Evolutionary conservation across 2,797 vertebrate species (phyloP).

Genomic region (Gymnothorax javanicus): DNA sequence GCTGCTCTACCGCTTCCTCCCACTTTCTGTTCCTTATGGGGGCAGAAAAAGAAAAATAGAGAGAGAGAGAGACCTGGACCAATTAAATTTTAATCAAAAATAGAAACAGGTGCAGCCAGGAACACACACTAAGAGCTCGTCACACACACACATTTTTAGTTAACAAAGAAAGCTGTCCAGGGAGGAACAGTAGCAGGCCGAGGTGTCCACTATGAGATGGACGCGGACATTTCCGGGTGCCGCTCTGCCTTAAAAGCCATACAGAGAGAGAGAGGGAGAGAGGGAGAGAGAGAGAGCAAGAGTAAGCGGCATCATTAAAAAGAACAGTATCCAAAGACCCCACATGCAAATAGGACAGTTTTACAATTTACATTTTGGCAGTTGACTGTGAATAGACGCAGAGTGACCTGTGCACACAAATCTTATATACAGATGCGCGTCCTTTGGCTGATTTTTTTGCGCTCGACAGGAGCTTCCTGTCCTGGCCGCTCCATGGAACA

Average conservation of each 20-base stretch:
- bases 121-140: neutral
- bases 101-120: neutral
- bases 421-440: constrained; percentile 14
- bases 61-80: neutral
- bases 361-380: constrained; percentile 26
- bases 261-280: neutral
- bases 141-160: constrained; percentile 16
- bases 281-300: neutral
- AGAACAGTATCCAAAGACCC: constrained; percentile 23
- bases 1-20: neutral
- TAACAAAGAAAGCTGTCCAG: constrained; percentile 17
- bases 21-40: neutral
- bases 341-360: constrained; percentile 31
- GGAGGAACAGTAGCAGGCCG: neutral
- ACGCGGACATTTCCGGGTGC: neutral
- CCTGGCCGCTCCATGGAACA: neutral
- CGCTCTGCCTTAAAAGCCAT: constrained; percentile 1
- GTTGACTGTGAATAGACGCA: constrained; percentile 15
- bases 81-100: neutral
- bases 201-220: neutral
- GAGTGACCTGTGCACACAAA: constrained; percentile 13
- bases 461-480: neutral
- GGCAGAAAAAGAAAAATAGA: neutral
- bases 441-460: neutral
- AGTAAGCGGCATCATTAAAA: constrained; percentile 20